Evolutionary conservation across 2,888 invertebrate species (phyloP).

Genomic region (Plagodis dolabraria): DNA sequence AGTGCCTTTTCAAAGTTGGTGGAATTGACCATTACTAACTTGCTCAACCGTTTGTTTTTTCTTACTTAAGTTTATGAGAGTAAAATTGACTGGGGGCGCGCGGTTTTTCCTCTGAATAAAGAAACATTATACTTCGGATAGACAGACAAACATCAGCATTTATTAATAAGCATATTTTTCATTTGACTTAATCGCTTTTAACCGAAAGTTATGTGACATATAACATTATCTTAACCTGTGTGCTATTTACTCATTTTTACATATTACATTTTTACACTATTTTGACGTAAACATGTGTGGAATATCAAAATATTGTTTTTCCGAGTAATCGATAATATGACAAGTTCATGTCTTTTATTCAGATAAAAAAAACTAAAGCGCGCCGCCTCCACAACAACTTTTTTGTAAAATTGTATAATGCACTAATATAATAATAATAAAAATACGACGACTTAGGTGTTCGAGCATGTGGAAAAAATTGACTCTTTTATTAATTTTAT

Average conservation of each 20-base stretch:
- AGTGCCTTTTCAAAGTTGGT: constrained; percentile 24
- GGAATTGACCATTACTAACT: constrained; percentile 39
- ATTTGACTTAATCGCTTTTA: too few species aligned
- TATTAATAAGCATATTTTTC: too few species aligned
- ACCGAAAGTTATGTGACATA: too few species aligned
- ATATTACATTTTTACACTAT: too few species aligned
- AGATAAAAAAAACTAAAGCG: constrained; percentile 16
- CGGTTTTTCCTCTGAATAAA: constrained; percentile 22
- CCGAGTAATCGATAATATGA: background rate
- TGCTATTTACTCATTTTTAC: too few species aligned
- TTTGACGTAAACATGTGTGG: too few species aligned
- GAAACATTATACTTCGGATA: too few species aligned
- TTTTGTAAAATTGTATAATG: constrained; percentile 28
- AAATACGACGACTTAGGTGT: constrained; percentile 18
- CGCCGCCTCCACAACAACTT: constrained; percentile 15
- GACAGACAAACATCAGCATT: too few species aligned
- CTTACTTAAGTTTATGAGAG: constrained; percentile 38
- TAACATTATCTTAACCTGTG: too few species aligned
- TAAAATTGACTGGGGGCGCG: constrained; percentile 22
- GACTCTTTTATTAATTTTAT: constrained; percentile 54
- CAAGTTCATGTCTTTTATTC: constrained; percentile 6
- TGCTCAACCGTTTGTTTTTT: constrained; percentile 49
- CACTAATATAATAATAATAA: constrained; percentile 31
- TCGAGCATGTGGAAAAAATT: constrained; percentile 44
- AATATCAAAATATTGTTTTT: background rate